phyloP scores from a whole-genome alignment of 2,797 vertebrate species.

The Gambusia yucatana region DNA sequence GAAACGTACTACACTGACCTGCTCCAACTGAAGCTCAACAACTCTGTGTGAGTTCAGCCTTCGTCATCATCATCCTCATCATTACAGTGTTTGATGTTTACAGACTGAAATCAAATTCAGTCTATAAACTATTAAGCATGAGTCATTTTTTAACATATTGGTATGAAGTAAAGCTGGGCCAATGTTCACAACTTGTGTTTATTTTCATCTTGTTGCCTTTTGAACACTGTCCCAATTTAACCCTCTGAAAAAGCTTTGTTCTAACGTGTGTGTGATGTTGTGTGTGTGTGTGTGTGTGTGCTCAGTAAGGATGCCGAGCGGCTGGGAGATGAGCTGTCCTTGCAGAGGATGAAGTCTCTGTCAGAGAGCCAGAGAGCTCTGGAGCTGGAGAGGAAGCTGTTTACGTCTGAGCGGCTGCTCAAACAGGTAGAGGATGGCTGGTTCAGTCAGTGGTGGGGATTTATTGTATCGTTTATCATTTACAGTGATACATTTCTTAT shows the following conservation, averaged over 20 bases:
- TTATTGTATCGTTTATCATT: no score
- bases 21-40: conserved; percentile 91
- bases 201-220: no score
- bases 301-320: conserved; percentile 88
- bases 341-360: conserved; percentile 94
- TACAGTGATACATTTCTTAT: no score
- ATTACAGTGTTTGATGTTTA: background rate
- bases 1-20: conserved; percentile 90
- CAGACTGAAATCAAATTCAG: background rate
- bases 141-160: no score
- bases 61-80: background rate
- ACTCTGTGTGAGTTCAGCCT: conserved; percentile 84
- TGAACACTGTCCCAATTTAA: background rate
- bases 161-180: no score
- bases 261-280: no score
- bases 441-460: background rate
- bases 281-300: conserved; percentile 8
- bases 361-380: conserved; percentile 93
- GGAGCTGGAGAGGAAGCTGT: conserved; percentile 94
- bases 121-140: background rate
- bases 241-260: background rate
- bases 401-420: conserved; percentile 84
- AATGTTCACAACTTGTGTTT: no score
- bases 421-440: conserved; percentile 75
- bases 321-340: conserved; percentile 88